Evolutionary conservation across 2,888 invertebrate genomes (phyloP).

Genomic region (Sympetrum striolatum): DNA sequence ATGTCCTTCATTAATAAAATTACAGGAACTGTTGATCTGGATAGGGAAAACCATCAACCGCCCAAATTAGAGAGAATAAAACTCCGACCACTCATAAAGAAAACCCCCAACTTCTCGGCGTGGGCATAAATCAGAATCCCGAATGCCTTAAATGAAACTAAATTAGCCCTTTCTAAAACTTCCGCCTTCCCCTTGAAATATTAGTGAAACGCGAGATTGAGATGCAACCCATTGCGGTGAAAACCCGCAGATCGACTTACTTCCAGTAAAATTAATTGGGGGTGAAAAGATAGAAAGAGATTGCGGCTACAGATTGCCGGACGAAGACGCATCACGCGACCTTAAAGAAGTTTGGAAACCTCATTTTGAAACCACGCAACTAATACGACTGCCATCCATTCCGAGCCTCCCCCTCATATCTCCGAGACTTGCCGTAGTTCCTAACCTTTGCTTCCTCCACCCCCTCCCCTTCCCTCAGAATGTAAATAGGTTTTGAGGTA

Average conservation of each 20-base stretch:
- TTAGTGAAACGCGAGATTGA: no score
- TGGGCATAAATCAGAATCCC: no score
- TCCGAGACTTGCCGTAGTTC: not conserved
- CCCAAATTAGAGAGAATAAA: no score
- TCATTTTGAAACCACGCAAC: constrained; percentile 17
- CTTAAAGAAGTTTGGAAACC: not conserved
- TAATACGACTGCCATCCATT: not conserved
- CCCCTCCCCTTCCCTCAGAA: not conserved
- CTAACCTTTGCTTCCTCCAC: not conserved
- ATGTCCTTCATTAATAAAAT: no score
- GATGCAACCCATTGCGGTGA: not conserved
- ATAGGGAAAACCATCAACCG: no score
- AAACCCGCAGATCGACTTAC: not conserved
- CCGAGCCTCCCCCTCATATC: not conserved
- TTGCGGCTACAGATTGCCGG: not conserved
- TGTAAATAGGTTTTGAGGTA: constrained; percentile 39
- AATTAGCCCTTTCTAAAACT: no score
- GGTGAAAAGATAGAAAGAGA: not conserved
- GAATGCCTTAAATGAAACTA: no score
- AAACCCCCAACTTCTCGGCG: no score
- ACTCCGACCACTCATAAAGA: no score
- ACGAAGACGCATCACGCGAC: not conserved
- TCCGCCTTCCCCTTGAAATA: no score
- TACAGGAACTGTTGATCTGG: no score
- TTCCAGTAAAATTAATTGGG: not conserved